Percentiles rank a stretch among this genome's conserved stretches.
These are phyloP conservation scores for Chamaedrilus cognettii DNA, from an alignment of 2,888 invertebrate genomes.

Conservation along the genomic window DNA sequence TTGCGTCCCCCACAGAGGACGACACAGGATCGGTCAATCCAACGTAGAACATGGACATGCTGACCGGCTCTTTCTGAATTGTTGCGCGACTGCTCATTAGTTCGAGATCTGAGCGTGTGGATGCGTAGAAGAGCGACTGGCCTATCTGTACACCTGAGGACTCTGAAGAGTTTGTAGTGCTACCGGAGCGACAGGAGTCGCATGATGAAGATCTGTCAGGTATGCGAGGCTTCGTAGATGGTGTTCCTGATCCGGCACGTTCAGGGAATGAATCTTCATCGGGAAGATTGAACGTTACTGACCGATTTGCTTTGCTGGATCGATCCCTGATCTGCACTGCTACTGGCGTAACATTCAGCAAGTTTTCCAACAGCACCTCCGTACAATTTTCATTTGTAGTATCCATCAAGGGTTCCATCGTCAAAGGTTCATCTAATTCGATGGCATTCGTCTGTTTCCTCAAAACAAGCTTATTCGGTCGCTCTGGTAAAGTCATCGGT, in stretches of 20 bases:
- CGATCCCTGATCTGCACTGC: too few relatives aligned
- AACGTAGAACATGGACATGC: neutral
- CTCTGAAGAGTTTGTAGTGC: neutral
- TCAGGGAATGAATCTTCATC: too few relatives aligned
- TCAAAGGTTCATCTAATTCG: too few relatives aligned
- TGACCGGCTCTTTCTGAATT: neutral
- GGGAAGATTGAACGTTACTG: too few relatives aligned
- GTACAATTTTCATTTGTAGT: too few relatives aligned
- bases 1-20: constrained; percentile 24
- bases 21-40: neutral
- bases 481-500: neutral
- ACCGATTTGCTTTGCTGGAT: too few relatives aligned
- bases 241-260: too few relatives aligned
- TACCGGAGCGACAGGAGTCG: neutral
- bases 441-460: neutral
- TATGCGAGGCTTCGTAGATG: neutral
- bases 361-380: too few relatives aligned
- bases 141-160: constrained; percentile 8
- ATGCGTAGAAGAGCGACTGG: constrained; percentile 14
- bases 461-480: neutral
- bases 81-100: too few relatives aligned
- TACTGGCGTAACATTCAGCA: too few relatives aligned
- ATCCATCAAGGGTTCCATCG: too few relatives aligned
- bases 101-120: neutral
- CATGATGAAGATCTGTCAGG: too few relatives aligned